phyloP scores from a whole-genome alignment of 2,113 vertebrate species.

The Tragelaphus strepsiceros region DNA sequence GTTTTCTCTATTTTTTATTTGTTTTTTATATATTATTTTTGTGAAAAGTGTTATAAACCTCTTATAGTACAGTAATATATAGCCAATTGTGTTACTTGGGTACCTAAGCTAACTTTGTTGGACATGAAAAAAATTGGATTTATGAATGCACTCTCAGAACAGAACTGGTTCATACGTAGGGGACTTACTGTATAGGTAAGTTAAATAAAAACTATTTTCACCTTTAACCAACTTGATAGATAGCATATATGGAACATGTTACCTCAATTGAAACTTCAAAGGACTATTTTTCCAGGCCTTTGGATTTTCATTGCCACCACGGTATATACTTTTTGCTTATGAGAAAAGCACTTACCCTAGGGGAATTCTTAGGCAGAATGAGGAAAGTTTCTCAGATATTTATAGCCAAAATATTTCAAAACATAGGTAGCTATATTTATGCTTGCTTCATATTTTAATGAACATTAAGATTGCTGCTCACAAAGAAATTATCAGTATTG shows the following conservation, averaged over 20 bases:
- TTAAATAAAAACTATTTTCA: not conserved
- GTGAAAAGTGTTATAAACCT: not conserved
- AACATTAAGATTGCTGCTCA: constrained; percentile 15
- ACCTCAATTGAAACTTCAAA: not conserved
- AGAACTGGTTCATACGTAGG: not conserved
- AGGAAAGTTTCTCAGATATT: constrained; percentile 58
- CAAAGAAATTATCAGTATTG: constrained; percentile 14
- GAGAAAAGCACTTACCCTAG: constrained; percentile 42
- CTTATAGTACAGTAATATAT: not conserved
- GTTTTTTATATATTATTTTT: not conserved
- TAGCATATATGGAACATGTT: not conserved
- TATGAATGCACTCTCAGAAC: not conserved
- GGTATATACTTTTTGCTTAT: constrained; percentile 23
- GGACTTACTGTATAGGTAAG: not conserved
- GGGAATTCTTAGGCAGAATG: constrained; percentile 54
- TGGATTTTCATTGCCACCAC: not conserved
- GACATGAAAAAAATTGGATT: not conserved
- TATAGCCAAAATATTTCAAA: constrained; percentile 56
- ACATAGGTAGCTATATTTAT: constrained; percentile 62
- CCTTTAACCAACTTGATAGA: not conserved
- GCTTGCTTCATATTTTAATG: constrained; percentile 42
- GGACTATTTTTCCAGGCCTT: not conserved
- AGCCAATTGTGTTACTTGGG: not conserved
- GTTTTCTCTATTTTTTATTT: not conserved
- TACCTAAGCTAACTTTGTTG: not conserved